Percentiles rank a stretch among this genome's conserved stretches.
Conservation (phyloP, 2,113 vertebrate species). For the Ptychochromis oligacanthus region DNA sequence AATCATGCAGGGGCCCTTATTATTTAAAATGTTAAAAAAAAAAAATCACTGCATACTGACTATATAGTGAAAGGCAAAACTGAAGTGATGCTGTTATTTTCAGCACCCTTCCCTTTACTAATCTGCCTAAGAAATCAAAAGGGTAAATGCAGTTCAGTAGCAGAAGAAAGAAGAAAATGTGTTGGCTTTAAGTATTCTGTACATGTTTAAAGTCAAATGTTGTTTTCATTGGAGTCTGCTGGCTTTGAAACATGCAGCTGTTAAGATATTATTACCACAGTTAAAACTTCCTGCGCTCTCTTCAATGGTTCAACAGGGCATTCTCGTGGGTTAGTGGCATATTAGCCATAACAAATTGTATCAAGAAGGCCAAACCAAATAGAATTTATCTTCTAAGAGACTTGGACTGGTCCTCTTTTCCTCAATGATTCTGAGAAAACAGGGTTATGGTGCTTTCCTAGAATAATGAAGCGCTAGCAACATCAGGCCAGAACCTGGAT, state of each 20-base stretch:
- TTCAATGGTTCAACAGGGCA: conserved; percentile 47
- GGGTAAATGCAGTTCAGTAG: conserved; percentile 45
- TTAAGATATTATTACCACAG: conserved; percentile 59
- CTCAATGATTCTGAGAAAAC: conserved; percentile 65
- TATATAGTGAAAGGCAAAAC: background rate
- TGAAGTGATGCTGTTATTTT: conserved; percentile 20
- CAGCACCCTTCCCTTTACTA: conserved; percentile 24
- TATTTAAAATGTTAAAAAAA: background rate
- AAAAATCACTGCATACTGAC: background rate
- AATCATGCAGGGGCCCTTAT: background rate
- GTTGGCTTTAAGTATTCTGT: conserved; percentile 19
- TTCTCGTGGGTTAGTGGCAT: conserved; percentile 60
- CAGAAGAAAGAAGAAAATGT: conserved; percentile 35
- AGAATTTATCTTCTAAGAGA: conserved; percentile 58
- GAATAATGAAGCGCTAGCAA: conserved; percentile 56
- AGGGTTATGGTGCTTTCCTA: conserved; percentile 63
- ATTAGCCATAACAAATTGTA: conserved; percentile 72
- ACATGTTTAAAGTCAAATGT: conserved; percentile 29
- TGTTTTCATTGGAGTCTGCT: conserved; percentile 50
- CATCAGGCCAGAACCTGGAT: conserved; percentile 39
- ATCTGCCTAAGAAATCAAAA: conserved; percentile 24
- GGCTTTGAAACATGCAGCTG: conserved; percentile 46
- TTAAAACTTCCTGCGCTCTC: conserved; percentile 40
- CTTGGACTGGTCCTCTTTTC: conserved; percentile 57
- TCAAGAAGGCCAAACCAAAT: conserved; percentile 68